Conservation (phyloP, 2,113 vertebrate genomes). For the Myxocyprinus asiaticus region DNA sequence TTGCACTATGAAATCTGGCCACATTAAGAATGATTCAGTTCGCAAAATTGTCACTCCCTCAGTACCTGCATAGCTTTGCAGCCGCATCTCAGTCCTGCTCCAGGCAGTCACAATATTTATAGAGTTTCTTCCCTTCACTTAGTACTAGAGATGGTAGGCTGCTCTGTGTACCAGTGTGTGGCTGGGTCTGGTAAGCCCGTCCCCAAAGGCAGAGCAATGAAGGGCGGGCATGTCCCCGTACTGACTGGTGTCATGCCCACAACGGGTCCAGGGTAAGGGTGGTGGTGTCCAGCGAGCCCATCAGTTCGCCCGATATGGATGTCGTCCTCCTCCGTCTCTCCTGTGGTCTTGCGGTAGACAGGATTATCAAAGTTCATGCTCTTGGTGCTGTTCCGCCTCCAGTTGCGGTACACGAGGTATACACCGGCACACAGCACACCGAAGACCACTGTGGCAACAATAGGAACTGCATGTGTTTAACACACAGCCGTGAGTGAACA, state of each 20-base stretch:
- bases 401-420: constrained; percentile 96
- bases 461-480: constrained; percentile 80
- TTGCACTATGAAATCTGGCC: constrained; percentile 2
- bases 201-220: constrained; percentile 75
- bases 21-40: too few relatives aligned
- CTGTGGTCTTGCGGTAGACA: constrained; percentile 95
- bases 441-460: constrained; percentile 85
- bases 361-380: constrained; percentile 99
- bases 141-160: constrained; percentile 69
- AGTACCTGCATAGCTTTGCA: constrained; percentile 20
- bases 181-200: constrained; percentile 72
- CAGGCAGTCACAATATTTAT: constrained; percentile 52
- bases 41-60: not conserved
- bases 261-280: constrained; percentile 82
- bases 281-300: constrained; percentile 78
- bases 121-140: constrained; percentile 65
- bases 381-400: constrained; percentile 94
- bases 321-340: constrained; percentile 91
- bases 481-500: constrained; percentile 65
- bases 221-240: constrained; percentile 76
- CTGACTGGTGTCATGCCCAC: constrained; percentile 65
- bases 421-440: constrained; percentile 86
- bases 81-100: not conserved
- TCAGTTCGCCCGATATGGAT: constrained; percentile 91
- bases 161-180: constrained; percentile 79